A percentile compares a stretch with the other conserved stretches of the same genome.
Conservation (phyloP, 2,113 vertebrate species). For the Myrmecophaga tridactyla region DNA sequence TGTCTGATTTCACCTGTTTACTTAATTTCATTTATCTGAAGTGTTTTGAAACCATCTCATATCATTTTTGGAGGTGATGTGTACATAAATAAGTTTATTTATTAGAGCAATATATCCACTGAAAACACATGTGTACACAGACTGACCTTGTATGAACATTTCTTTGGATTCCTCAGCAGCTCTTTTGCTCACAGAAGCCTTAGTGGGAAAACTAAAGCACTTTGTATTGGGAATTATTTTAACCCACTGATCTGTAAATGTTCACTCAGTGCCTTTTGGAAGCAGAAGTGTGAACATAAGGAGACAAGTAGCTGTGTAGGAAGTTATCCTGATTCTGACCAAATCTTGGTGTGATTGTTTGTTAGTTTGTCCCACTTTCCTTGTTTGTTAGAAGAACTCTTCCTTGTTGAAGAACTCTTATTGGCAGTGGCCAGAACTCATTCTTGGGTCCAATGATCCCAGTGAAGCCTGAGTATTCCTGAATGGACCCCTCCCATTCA, state of each 20-base stretch:
- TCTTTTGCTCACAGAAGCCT: neutral
- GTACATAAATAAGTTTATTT: slow-evolving; percentile 1
- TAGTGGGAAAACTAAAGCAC: neutral
- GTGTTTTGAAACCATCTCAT: slow-evolving; percentile 19
- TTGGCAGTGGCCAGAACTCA: neutral
- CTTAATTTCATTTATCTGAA: slow-evolving; percentile 2
- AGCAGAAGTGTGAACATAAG: neutral
- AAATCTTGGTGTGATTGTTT: neutral
- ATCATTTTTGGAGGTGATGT: neutral
- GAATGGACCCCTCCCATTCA: neutral
- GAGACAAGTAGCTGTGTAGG: neutral
- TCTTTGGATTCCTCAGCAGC: neutral
- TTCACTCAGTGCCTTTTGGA: neutral
- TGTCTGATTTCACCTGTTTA: neutral
- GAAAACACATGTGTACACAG: neutral
- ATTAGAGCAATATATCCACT: neutral
- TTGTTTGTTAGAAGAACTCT: too few species aligned
- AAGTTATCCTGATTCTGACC: neutral
- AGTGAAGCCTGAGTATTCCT: neutral
- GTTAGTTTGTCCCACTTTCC: too few species aligned
- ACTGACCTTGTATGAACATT: neutral
- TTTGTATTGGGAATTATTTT: neutral
- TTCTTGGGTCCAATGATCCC: neutral
- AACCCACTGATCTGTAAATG: neutral
- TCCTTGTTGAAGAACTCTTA: neutral